phyloP scores from a whole-genome alignment of 64 coral and sea anemone species.

The Trachythela sp. region DNA sequence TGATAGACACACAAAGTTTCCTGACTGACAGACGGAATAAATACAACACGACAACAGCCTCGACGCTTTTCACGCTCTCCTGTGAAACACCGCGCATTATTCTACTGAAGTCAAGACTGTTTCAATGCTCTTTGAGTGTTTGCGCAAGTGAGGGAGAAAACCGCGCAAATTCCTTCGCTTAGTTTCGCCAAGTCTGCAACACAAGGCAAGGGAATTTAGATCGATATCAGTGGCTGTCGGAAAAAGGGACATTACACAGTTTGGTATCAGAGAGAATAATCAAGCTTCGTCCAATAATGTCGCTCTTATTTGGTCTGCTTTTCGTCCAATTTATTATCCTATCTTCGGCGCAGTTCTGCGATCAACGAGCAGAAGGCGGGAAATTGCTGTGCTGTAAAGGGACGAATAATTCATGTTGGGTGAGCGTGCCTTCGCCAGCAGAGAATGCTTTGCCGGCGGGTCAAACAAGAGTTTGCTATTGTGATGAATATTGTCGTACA shows the following conservation, averaged over 20 bases:
- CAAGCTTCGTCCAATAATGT: background rate
- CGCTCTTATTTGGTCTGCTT: background rate
- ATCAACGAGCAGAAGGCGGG: background rate
- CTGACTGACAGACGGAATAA: background rate
- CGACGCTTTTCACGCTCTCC: background rate
- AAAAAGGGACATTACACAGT: too few relatives aligned
- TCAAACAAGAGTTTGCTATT: background rate
- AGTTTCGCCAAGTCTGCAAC: background rate
- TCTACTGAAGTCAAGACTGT: background rate
- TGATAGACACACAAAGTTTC: background rate
- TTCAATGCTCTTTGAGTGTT: background rate
- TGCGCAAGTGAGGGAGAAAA: background rate
- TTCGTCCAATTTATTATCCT: background rate
- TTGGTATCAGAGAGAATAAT: background rate
- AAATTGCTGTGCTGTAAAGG: background rate
- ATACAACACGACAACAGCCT: background rate
- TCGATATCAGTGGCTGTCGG: background rate
- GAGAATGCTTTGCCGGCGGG: background rate
- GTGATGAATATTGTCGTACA: background rate
- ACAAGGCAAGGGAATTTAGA: background rate
- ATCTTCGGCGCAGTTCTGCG: background rate
- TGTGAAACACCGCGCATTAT: background rate
- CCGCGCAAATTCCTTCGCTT: background rate
- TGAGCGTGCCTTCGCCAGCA: background rate
- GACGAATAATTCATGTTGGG: background rate